Evolutionary conservation across 1,140 invertebrate species (phyloP).

Genomic region (Apocrypta bakeri): DNA sequence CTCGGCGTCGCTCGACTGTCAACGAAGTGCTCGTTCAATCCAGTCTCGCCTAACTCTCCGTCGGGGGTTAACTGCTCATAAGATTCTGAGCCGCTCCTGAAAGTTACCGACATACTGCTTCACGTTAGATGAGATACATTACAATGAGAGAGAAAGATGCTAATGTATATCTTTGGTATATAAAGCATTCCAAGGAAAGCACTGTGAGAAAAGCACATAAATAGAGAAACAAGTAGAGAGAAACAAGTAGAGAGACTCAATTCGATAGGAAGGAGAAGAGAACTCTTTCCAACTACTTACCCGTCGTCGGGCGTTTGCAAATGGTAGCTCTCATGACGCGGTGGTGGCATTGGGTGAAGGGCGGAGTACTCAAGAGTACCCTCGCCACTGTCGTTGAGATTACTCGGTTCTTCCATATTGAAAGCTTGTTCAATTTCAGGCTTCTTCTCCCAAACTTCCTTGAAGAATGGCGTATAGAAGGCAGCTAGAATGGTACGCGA

Average conservation of each 20-base stretch:
- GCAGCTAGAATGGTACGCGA: slow-evolving; percentile 80
- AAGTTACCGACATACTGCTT: slow-evolving; percentile 76
- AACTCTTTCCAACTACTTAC: slow-evolving; percentile 70
- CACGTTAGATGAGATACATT: slow-evolving; percentile 65
- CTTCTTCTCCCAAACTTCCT: slow-evolving; percentile 96
- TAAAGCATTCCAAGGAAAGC: too few species aligned
- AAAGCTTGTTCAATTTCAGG: slow-evolving; percentile 95
- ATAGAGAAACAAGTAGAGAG: not conserved
- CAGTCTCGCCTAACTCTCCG: slow-evolving; percentile 73
- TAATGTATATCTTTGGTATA: too few species aligned
- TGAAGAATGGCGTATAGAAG: slow-evolving; percentile 96
- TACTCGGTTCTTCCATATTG: slow-evolving; percentile 87
- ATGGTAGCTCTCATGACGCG: slow-evolving; percentile 83
- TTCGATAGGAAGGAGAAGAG: not conserved
- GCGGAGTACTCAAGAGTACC: slow-evolving; percentile 81
- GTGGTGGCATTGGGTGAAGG: slow-evolving; percentile 79
- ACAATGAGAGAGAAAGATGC: slow-evolving; percentile 13
- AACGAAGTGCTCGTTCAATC: slow-evolving; percentile 72
- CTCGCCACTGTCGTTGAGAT: slow-evolving; percentile 81
- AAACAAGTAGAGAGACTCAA: not conserved
- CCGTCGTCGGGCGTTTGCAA: slow-evolving; percentile 79
- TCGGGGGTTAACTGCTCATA: slow-evolving; percentile 85
- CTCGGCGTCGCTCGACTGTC: slow-evolving; percentile 75
- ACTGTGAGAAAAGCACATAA: not conserved
- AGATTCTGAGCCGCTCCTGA: slow-evolving; percentile 85